Percentiles rank a stretch among this genome's conserved stretches.
Evolutionary conservation across 30 jellyfish, hydroid and myxozoan genomes (phyloP).

Genomic region (Cassiopea andromeda): DNA sequence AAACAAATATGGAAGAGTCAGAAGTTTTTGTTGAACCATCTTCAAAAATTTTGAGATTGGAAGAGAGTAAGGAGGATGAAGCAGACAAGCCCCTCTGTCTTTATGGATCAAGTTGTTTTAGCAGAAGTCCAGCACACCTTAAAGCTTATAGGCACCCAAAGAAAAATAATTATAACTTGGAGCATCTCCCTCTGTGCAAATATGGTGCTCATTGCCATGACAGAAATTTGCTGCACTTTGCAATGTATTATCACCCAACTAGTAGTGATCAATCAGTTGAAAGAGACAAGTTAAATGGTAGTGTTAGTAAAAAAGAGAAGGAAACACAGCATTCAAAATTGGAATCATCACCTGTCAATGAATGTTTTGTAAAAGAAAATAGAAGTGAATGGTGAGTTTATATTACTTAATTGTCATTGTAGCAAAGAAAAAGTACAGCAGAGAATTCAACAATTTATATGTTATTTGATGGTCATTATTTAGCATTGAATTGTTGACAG

Average conservation of each 20-base stretch:
- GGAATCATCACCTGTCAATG: background rate
- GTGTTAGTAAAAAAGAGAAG: background rate
- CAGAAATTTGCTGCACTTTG: conserved; percentile 72
- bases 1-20: conserved; percentile 1
- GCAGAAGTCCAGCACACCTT: conserved; percentile 44
- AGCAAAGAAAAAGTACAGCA: too few species aligned
- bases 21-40: background rate
- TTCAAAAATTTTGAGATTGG: background rate
- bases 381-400: conserved; percentile 10
- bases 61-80: background rate
- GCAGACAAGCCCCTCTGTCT: conserved; percentile 34
- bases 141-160: conserved; percentile 23
- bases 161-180: background rate
- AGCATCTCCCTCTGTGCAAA: conserved; percentile 63
- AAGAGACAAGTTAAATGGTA: background rate
- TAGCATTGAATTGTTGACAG: too few species aligned
- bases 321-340: background rate
- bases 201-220: conserved; percentile 61
- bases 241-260: conserved; percentile 66
- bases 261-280: background rate
- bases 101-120: conserved; percentile 56
- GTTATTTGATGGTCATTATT: too few species aligned
- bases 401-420: background rate
- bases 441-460: too few species aligned
- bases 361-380: background rate